A percentile compares a stretch with the other conserved stretches of the same genome.
Evolutionary conservation across 2,113 vertebrate species (phyloP).

Genomic region (Helogale parvula): DNA sequence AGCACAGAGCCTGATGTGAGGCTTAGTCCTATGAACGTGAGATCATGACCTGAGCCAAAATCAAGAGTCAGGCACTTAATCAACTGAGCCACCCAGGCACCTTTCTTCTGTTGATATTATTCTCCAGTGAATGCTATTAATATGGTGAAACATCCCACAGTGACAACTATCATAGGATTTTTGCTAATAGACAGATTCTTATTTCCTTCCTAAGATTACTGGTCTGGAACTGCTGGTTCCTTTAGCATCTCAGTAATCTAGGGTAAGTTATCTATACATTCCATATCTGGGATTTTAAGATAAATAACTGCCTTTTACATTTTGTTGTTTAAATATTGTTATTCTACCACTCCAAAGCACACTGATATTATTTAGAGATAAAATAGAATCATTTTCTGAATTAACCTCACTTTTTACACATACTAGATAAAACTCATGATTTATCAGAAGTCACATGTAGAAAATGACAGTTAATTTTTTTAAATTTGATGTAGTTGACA

Average conservation of each 20-base stretch:
- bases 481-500: not conserved
- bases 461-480: not conserved
- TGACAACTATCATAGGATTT: not conserved
- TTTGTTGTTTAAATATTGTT: not conserved
- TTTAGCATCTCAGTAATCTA: not conserved
- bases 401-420: not conserved
- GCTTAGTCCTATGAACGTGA: too few relatives aligned
- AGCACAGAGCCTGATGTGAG: too few relatives aligned
- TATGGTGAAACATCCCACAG: not conserved
- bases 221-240: not conserved
- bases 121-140: not conserved
- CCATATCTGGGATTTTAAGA: not conserved
- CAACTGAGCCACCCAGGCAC: too few relatives aligned
- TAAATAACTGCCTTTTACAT: not conserved
- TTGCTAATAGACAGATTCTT: not conserved
- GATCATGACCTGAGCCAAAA: too few relatives aligned
- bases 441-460: not conserved
- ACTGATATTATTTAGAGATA: not conserved
- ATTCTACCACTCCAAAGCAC: not conserved
- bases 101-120: not conserved
- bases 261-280: not conserved
- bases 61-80: too few relatives aligned
- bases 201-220: not conserved
- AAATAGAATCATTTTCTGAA: not conserved
- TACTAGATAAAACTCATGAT: not conserved